These are phyloP conservation scores for Potamarius usumacintae DNA, from an alignment of 2,113 vertebrate species.

Conservation along the genomic window DNA sequence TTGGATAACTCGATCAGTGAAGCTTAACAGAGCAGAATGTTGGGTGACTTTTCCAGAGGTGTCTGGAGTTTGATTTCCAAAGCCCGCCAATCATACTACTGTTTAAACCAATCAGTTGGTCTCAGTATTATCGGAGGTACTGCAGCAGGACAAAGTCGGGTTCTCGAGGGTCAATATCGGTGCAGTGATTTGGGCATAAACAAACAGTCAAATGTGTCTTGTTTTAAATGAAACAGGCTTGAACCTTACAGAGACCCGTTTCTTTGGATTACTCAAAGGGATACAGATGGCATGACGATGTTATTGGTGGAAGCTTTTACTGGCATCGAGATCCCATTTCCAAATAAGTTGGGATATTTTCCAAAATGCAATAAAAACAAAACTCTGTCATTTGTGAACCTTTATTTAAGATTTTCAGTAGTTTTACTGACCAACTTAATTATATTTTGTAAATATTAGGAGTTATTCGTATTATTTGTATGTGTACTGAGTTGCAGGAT, in stretches of 20 bases:
- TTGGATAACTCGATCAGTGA: conserved; percentile 10
- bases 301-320: not conserved
- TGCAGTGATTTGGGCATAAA: conserved; percentile 17
- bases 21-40: not conserved
- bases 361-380: too few relatives aligned
- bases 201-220: not conserved
- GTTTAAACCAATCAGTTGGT: conserved; percentile 18
- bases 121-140: conserved; percentile 19
- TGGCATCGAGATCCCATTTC: too few relatives aligned
- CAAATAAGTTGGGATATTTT: too few relatives aligned
- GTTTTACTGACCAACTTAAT: too few relatives aligned
- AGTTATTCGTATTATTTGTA: not conserved
- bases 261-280: conserved; percentile 5
- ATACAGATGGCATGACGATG: conserved; percentile 1
- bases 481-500: not conserved
- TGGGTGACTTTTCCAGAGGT: conserved; percentile 32
- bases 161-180: conserved; percentile 17
- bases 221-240: conserved; percentile 9
- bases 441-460: too few relatives aligned
- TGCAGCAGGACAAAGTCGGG: conserved; percentile 4
- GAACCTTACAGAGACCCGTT: not conserved
- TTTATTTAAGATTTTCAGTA: too few relatives aligned
- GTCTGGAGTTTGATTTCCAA: conserved; percentile 22
- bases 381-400: not conserved
- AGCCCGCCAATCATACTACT: conserved; percentile 26